Percentiles rank a stretch among this genome's conserved stretches.
These are phyloP conservation scores for Papilio aristodemus DNA, from an alignment of 1,140 invertebrate species.

Conservation along the genomic window DNA sequence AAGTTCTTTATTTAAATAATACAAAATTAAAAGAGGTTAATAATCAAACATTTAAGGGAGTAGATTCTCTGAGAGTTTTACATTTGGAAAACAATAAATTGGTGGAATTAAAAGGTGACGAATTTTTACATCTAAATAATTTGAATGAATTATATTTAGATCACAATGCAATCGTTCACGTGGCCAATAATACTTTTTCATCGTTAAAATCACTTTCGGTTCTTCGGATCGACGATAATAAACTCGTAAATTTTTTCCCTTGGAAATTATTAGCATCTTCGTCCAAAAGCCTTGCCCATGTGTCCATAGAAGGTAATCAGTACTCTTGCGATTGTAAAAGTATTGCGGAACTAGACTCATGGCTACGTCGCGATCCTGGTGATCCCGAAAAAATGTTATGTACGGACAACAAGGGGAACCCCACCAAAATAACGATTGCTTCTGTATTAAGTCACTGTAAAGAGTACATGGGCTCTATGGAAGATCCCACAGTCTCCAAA, in stretches of 20 bases:
- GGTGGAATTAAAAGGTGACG: constrained; percentile 86
- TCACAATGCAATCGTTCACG: constrained; percentile 86
- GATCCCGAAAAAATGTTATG: constrained; percentile 84
- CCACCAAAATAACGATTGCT: constrained; percentile 81
- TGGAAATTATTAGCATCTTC: constrained; percentile 84
- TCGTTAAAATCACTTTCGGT: constrained; percentile 88
- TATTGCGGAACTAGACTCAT: constrained; percentile 83
- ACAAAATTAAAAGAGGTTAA: constrained; percentile 89
- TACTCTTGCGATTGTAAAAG: constrained; percentile 88
- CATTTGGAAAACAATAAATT: constrained; percentile 92
- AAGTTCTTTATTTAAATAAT: constrained; percentile 90
- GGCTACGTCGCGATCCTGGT: constrained; percentile 83
- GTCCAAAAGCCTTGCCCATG: constrained; percentile 81
- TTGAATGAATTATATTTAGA: constrained; percentile 91
- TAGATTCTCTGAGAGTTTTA: constrained; percentile 87
- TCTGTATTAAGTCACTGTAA: constrained; percentile 83
- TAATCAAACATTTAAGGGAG: constrained; percentile 92
- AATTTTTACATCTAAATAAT: constrained; percentile 87
- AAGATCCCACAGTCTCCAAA: constrained; percentile 83
- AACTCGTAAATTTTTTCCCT: constrained; percentile 87
- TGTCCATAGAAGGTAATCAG: constrained; percentile 85
- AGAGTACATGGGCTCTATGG: constrained; percentile 82
- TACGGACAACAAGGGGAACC: constrained; percentile 74
- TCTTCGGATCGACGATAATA: constrained; percentile 89
- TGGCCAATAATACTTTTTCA: constrained; percentile 89